phyloP scores from a whole-genome alignment of 2,888 invertebrate species.

The Drosophila putrida region DNA sequence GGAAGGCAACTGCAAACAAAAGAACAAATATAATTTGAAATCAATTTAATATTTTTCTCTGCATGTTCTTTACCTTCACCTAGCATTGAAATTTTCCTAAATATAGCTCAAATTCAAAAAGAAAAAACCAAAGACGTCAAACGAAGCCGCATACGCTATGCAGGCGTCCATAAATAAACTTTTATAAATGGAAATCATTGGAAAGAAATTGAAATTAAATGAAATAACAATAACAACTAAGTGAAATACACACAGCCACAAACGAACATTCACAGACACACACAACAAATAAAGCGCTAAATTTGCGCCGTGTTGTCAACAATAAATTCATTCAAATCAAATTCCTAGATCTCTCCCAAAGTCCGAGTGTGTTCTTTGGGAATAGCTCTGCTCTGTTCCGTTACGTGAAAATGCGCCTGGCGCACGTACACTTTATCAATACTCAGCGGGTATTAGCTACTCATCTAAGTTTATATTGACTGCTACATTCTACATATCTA shows the following conservation, averaged over 20 bases:
- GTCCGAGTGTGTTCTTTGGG: background rate
- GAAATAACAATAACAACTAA: conserved; percentile 29
- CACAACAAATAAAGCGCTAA: conserved; percentile 19
- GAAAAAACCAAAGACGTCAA: conserved; percentile 38
- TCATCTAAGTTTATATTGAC: conserved; percentile 6
- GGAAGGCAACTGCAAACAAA: conserved; percentile 4
- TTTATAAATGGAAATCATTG: conserved; percentile 51
- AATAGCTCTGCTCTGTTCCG: background rate
- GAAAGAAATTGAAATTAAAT: conserved; percentile 30
- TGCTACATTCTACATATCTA: background rate
- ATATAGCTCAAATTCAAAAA: conserved; percentile 34
- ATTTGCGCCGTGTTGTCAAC: conserved; percentile 46
- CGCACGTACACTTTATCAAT: conserved; percentile 68
- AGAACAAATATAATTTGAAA: conserved; percentile 1
- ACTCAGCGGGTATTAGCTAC: conserved; percentile 42
- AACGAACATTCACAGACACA: conserved; percentile 6
- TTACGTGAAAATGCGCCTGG: conserved; percentile 24
- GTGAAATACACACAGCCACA: conserved; percentile 5
- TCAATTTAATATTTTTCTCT: conserved; percentile 3
- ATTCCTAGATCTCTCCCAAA: conserved; percentile 20
- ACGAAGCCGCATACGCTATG: conserved; percentile 31
- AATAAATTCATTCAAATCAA: conserved; percentile 62
- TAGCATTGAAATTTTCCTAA: conserved; percentile 31
- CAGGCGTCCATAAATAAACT: conserved; percentile 60
- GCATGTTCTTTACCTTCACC: conserved; percentile 7